Evolutionary conservation across 2,888 invertebrate species (phyloP), one percentile per base, ranked within the genome.

Genomic region (Lithophane leautieri): DNA sequence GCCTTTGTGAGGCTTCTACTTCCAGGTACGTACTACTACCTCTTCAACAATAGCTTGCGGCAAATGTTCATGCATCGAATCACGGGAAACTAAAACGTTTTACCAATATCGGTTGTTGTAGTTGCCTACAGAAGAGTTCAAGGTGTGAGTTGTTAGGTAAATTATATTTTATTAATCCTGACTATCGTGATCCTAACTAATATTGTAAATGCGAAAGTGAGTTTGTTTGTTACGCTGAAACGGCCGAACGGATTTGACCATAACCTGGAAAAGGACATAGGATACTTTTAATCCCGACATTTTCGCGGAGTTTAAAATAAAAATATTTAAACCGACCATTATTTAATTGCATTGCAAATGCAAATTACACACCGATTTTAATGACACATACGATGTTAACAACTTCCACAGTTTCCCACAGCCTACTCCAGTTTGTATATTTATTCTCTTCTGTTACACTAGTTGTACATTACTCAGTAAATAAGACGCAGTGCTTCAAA

Each of bases 401-500:
- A 28, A 42, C 16, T 4, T 47, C 28, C 22, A 8, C 42, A n/a
- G 40, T 42, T 19, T 34, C 2, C 14, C 42, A 12, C 28, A 22
- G 16, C 25, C 22, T 62, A 0, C 19, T 25, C 9, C 16, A 44
- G 62, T 58, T 52, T 50, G 22, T 58, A 60, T n/a, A 52, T 52
- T 7, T 67, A 6, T 67, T 66, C 44, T 4, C 9, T 25, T 40
- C 22, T 63, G 6, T 40, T 12, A n/a, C n/a, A 25, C 47, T 65
- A 54, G 58, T 40, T 58, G 3, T 56, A 42, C 69, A 60, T 25
- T 66, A 50, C 74, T 60, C 60, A 25, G 82, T 74, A 79, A 82
- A 86, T 74, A 82, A 74, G 58, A 42, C 47, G 63, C 47, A 76
- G 61, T 61, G 70, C 52, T 74, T 87, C 77, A 87, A 85, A 86